Evolutionary conservation across 2,113 vertebrate genomes (phyloP), one percentile per base, ranked within the genome.

Genomic region (Oplegnathus fasciatus): DNA sequence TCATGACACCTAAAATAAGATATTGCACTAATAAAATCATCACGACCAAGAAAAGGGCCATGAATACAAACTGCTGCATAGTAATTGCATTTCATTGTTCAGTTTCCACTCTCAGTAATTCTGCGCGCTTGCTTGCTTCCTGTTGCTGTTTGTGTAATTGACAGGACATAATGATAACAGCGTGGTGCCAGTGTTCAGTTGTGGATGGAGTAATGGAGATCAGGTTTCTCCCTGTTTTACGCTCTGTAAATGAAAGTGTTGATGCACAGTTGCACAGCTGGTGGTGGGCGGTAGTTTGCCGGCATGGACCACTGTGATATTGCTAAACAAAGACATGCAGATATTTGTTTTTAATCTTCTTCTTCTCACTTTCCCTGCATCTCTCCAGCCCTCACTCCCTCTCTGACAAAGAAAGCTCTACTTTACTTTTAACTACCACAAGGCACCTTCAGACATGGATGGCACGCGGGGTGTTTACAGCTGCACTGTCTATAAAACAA

Each of bases 401-500:
- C 65, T 17, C 18, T 44, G 18, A 65, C 37, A 74, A 64, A 80
- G 48, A 78, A 46, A 62, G 24, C 48, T 42, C 32, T n/a, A 15
- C 61, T 79, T 80, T 72, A 61, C 34, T 72, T 73, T 64, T 13
- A 79, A 75, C 60, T 24, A 67, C 50, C 58, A 46, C 44, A 28
- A 24, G 46, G 6, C 28, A 61, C 46, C 57, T 60, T 50, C 26
- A 71, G 60, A 69, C n/a, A 13, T 54, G 52, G 66, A 82, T 67
- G 83, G 69, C 61, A 70, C 11, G 22, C 26, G 2, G 70, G 17
- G 14, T 81, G 87, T 91, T 93, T 91, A 90, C 44, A 87, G 40
- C 46, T 11, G 37, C 20, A 24, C 61, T 30, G 69, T 46, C 34
- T 22, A 46, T 86, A 80, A 89, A 89, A 68, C 84, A 92, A 92